These are phyloP conservation scores for Apodemus agrarius DNA, from an alignment of 2,797 vertebrate species.

Conservation along the genomic window DNA sequence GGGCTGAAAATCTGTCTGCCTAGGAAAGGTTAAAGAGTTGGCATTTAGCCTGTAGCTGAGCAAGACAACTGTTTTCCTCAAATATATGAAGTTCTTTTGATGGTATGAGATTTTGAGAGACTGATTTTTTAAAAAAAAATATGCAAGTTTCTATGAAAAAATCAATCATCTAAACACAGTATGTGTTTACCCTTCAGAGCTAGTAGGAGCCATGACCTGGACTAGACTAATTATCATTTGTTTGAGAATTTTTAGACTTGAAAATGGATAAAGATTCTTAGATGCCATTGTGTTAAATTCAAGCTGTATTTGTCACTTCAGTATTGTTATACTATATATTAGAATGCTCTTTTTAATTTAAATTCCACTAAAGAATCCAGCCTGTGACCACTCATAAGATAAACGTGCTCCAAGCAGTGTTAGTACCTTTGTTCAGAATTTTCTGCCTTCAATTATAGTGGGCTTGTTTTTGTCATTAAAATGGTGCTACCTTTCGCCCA, in stretches of 20 bases:
- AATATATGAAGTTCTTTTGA: not conserved
- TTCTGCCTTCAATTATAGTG: not conserved
- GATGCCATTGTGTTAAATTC: not conserved
- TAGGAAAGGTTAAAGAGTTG: constrained; percentile 57
- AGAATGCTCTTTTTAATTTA: not conserved
- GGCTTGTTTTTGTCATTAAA: not conserved
- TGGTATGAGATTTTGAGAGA: not conserved
- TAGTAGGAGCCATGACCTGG: not conserved
- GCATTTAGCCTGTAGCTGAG: constrained; percentile 18
- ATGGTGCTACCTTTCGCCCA: not conserved
- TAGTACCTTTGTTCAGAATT: not conserved
- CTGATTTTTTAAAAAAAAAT: not conserved
- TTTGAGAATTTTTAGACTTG: not conserved
- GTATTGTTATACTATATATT: not conserved
- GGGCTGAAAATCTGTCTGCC: not conserved
- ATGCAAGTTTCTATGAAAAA: not conserved
- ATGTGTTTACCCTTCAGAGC: not conserved
- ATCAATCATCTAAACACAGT: not conserved
- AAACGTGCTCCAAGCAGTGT: not conserved
- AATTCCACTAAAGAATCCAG: not conserved
- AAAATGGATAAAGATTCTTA: not conserved
- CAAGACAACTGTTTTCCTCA: constrained; percentile 14
- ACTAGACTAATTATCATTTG: not conserved
- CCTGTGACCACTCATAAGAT: not conserved
- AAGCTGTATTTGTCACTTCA: not conserved